Evolutionary conservation across 2,797 vertebrate species (phyloP), one percentile per base, ranked within the genome.

Genomic region (Acropternis orthonyx): DNA sequence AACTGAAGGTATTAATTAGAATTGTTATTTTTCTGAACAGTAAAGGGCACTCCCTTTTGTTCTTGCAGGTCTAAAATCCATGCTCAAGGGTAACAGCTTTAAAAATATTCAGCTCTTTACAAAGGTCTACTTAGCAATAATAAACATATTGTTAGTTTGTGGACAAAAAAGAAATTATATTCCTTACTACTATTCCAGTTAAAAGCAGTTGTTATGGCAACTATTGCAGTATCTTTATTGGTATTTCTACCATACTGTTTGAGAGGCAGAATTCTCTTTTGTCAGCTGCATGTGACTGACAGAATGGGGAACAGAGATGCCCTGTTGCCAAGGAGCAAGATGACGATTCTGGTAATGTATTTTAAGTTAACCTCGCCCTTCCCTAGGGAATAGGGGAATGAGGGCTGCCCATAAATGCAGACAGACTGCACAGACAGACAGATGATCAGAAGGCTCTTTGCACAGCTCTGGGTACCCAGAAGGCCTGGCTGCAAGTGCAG

Each of bases 141-240:
- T 54, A 74, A 94, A 81, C 41, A 59, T 52, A 73, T 28, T 89
- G 75, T 67, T 91, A 73, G 52, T 80, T 41, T 81, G 27, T 78
- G 52, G 52, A 76, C 63, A 71, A 81, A 72, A 58, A 91, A 51
- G 34, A 67, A 63, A 85, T 46, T 17, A 9, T 69, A 30, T 84
- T 86, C 61, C 55, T 63, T 54, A 27, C 24, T 59, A 69, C 43
- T 83, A 7, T 55, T 84, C 32, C 39, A 73, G 68, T 81, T 76
- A 68, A 80, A 88, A 78, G 82, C 76, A 79, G 92, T 96, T 95
- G 94, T 95, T 96, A 97, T 76, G 92, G 89, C 85, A 96, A 95
- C 92, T 85, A 12, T 55, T 88, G 75, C 69, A 54, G 46, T 61
- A 37, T 68, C 62, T 88, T 81, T 66, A 46, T 75, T 14, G 3